Percentiles rank a stretch among this genome's conserved stretches.
Conservation (phyloP, 2,888 invertebrate species). For the Ferrisia virgata region DNA sequence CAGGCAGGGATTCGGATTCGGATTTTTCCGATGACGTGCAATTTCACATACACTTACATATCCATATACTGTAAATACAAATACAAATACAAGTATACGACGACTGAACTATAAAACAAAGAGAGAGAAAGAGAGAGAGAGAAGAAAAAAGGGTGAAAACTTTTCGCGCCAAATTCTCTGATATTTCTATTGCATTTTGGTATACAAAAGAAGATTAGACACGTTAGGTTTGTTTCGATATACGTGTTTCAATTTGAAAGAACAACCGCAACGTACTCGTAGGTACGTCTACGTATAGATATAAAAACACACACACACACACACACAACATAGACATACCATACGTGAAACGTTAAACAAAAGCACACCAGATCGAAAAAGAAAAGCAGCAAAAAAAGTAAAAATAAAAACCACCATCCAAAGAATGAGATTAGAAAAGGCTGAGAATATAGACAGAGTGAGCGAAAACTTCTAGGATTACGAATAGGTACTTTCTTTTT, state of each 20-base stretch:
- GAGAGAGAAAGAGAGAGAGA: too few relatives aligned
- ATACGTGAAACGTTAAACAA: neutral
- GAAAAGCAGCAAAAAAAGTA: neutral
- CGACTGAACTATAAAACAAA: too few relatives aligned
- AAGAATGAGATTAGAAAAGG: neutral
- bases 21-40: neutral
- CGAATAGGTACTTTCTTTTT: too few relatives aligned
- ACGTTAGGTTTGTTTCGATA: conserved; percentile 3
- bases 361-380: neutral
- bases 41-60: neutral
- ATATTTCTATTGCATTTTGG: neutral
- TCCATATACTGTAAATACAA: too few relatives aligned
- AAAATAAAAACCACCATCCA: neutral
- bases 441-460: neutral
- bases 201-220: neutral
- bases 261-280: neutral
- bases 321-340: neutral
- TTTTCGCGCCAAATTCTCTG: neutral
- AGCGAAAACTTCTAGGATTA: neutral
- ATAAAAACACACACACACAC: too few relatives aligned
- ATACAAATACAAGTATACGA: too few relatives aligned
- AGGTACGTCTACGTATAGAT: too few relatives aligned
- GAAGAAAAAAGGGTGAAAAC: neutral
- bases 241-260: conserved; percentile 8
- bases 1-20: neutral